Evolutionary conservation across 37 sponge, comb jelly and placozoan species (phyloP), one percentile per base, ranked within the genome.

Genomic region (Diacarnus erythraeanus): DNA sequence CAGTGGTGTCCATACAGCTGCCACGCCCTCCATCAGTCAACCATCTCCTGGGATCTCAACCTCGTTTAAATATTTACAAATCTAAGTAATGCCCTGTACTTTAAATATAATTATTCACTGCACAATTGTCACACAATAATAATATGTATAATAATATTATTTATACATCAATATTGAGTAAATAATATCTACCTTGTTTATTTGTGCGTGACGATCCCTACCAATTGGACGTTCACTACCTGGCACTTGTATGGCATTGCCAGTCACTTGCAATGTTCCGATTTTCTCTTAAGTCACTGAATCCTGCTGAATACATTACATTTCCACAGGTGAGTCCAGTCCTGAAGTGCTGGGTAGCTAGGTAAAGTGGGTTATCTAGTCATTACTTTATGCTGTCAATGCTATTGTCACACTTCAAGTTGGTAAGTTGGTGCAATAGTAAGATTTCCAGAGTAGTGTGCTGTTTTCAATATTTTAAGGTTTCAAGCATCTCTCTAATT

Each of bases 1-100:
- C 12, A 72, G 72, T 6, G 36, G 72, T n/a, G 47, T 43, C 30
- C 72, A 72, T 30, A 42, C 47, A 42, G 72, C n/a, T 5, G 72
- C 17, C 44, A 18, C 29, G 2, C 72, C 29, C 43, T 26, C 27
- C n/a, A 41, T 2, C 3, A 40, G 22, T 26, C 17, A 43, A 4
- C 47, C 72, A 20, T 31, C 69, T 30, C 64, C 26, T 8, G n/a
- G 18, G 20, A 63, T 47, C 6, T 47, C 51, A 47, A 47, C 10
- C 12, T 47, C 51, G n/a, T 61, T 61, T 15, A 61, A 61, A 27
- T 61, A 47, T 12, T 47, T 47, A 47, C 51, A 12, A 47, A 47
- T 47, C 51, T 47, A 47, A 12, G 10, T 47, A 47, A n/a, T n/a
- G 51, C 6, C 51, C 6, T 47, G 12, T 47, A 47, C 6, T 12